Evolutionary conservation across 2,113 vertebrate genomes (phyloP), one percentile per base, ranked within the genome.

Genomic region (Rissa tridactyla): DNA sequence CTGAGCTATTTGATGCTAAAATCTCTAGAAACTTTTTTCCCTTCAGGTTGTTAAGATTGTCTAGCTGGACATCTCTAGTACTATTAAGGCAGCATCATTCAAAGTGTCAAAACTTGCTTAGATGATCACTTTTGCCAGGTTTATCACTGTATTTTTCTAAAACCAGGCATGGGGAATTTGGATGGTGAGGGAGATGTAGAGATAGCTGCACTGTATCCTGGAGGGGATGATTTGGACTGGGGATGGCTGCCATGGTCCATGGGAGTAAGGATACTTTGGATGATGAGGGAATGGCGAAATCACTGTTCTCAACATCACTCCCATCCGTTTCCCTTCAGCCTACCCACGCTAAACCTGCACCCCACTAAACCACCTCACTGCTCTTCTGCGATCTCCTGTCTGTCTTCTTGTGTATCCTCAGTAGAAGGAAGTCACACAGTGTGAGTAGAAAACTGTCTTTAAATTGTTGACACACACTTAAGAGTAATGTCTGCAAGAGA

Each of bases 301-400:
- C 3, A 6, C 9, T 25, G 0, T 26, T 36, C 16, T 61, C 26
- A 65, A 13, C 5, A 29, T 32, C 12, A 17, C 19, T 32, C 2
- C 1, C 11, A 16, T 21, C 25, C 29, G 78, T 36, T 60, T 15
- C 7, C 15, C 18, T 64, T 49, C 38, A 72, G 20, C 30, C 29
- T 86, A 73, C 22, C 27, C 38, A 49, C 5, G 11, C 21, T 22
- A 49, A 22, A 22, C 14, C 19, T 57, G 34, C 22, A 22, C 3
- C 30, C 30, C 13, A 3, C 14, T 38, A 49, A 71, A 42, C 13
- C 11, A 27, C 69, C 22, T 36, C 64, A 34, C n/a, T 38, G 16
- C 36, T 62, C 13, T 47, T 66, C 44, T 62, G 32, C 64, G 25
- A 25, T 32, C 30, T 71, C 12, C 34, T 5, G 6, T 38, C 26